Evolutionary conservation across 1,140 invertebrate genomes (phyloP), one percentile per base, ranked within the genome.

Genomic region (Macrobrachium rosenbergii): DNA sequence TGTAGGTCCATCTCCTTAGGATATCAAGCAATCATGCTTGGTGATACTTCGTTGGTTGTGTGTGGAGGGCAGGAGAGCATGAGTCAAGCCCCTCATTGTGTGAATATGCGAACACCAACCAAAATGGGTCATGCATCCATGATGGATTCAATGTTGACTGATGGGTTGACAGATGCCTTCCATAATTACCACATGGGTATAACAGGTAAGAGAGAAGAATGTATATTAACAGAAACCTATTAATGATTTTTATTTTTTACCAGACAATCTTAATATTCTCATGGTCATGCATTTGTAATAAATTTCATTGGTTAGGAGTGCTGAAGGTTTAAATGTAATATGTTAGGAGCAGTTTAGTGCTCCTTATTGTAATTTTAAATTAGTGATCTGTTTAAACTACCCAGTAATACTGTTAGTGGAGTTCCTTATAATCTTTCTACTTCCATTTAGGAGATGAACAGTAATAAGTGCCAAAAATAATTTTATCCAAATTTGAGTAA

Each of bases 11-110:
- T 97, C 45, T 92, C 92, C 17, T 91, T 95, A 89, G 96, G 94
- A 67, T 95, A 94, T 90, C 94, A 96, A 91, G 93, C 95, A 14
- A 96, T 98, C 84, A 93, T 94, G 90, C 91, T 92, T 85, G 95
- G 95, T 5, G 95, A 97, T 91, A 93, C 94, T 59, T 92, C 94
- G 23, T 92, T 97, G 79, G 94, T 97, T 7, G 93, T 98, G 67
- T 95, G 95, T 90, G 96, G 96, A 60, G 97, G 97, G 1, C 96
- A 97, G 92, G 97, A 98, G 92, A 96, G 92, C 90, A 98, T 98
- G 97, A 96, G 95, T 87, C 93, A 94, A 91, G 94, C 96, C 10
- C 95, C 95, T 11, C 97, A 98, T 92, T 93, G 93, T 43, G 92
- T 94, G 75, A 92, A 94, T 88, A 89, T 97, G 82, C 93, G 97